Base-by-base conservation (phyloP, 2,113 vertebrate genomes). In the Engystomops pustulosus region DNA sequence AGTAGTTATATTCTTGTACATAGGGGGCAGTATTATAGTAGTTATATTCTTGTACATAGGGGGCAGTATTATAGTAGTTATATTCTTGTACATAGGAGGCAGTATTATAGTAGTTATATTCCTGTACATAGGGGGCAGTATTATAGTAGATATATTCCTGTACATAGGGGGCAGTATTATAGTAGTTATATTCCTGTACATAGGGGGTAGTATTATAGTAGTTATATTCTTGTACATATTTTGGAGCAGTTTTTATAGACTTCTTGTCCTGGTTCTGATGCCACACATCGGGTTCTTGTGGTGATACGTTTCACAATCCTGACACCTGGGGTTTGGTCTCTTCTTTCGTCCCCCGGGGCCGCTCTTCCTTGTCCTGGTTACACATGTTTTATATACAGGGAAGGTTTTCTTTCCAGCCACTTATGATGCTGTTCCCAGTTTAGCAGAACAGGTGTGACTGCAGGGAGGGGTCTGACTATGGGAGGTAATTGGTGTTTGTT, bases 291-390 rank as follows among this genome's bases (percentile, higher is more conserved):
- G 17, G 55, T 34, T 34, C 17, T n/a, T 6, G 47, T 18, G 12
- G 5, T 49, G 70, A 30, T 49, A 30, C 23, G 17, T 38, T 79
- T 25, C 30, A 23, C 7, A 62, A 60, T 18, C 27, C 7, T 38
- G 11, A 60, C 34, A 27, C 53, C 53, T 44, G 36, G 47, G 47
- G 77, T 41, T 79, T 60, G 77, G 77, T 30, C 45, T 44, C 6
- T 45, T 30, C 80, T 83, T 74, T 70, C 30, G 38, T 83, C 51
- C 69, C 68, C 65, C 44, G 38, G 34, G 30, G 80, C 82, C 60
- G 14, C 41, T 75, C 71, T 71, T 74, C 65, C 80, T 53, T 27
- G 44, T n/a, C 58, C 47, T 27, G 45, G n/a, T 41, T 25, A 82
- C 20, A 74, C 18, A 49, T 34, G n/a, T 58, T 15, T 32, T 71